phyloP scores from a whole-genome alignment of 2,888 invertebrate genomes.

The Laspeyria flexula region DNA sequence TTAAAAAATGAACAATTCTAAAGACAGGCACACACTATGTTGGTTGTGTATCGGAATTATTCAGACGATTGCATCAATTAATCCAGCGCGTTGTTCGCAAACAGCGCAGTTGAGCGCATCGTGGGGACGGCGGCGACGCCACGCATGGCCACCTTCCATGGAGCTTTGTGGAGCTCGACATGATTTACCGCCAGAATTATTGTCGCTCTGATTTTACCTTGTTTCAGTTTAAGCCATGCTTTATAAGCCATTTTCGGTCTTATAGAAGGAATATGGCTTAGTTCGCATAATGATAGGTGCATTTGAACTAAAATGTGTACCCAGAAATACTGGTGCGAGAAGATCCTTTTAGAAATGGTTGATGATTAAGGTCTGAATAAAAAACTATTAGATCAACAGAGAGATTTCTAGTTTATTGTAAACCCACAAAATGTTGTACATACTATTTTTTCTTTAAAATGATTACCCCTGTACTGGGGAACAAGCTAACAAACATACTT shows the following conservation, averaged over 20 bases:
- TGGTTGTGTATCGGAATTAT: constrained; percentile 59
- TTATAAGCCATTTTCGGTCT: background rate
- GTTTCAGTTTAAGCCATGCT: background rate
- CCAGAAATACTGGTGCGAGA: too few relatives aligned
- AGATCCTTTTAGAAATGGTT: too few relatives aligned
- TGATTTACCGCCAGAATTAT: constrained; percentile 24
- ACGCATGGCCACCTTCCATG: constrained; percentile 56
- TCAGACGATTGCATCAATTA: constrained; percentile 71
- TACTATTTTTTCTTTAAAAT: too few relatives aligned
- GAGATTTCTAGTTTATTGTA: too few relatives aligned
- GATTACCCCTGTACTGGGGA: too few relatives aligned
- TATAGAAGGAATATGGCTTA: background rate
- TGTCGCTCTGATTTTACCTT: background rate
- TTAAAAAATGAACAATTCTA: too few relatives aligned
- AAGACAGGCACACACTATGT: constrained; percentile 10
- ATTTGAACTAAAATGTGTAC: too few relatives aligned
- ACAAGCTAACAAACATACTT: too few relatives aligned
- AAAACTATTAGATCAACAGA: too few relatives aligned
- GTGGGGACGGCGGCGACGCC: constrained; percentile 37
- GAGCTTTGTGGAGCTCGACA: constrained; percentile 34
- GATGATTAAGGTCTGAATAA: too few relatives aligned
- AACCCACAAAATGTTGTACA: too few relatives aligned
- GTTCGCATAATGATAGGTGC: too few relatives aligned
- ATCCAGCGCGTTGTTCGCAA: constrained; percentile 64
- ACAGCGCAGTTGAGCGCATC: constrained; percentile 48